A percentile compares a stretch with the other conserved stretches of the same genome.
Evolutionary conservation across 2,797 vertebrate genomes (phyloP).

Genomic region (Periparus ater): DNA sequence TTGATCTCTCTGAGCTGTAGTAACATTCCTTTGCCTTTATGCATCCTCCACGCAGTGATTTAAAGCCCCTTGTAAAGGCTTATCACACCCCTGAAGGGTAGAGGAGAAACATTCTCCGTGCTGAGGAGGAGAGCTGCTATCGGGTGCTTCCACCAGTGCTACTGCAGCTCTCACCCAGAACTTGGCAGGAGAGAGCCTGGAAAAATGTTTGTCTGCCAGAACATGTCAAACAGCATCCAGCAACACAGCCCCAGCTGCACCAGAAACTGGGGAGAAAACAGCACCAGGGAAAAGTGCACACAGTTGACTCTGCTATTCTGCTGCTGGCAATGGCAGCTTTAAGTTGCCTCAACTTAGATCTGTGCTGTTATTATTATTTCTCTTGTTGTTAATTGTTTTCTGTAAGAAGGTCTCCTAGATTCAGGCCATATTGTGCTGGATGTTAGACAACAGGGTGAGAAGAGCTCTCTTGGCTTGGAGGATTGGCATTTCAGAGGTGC

Average conservation of each 20-base stretch:
- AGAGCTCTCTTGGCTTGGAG: not conserved
- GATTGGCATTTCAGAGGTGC: not conserved
- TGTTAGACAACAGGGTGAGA: not conserved
- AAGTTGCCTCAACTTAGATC: not conserved
- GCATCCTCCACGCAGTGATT: not conserved
- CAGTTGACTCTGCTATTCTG: not conserved
- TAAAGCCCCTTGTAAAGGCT: not conserved
- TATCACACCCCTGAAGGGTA: not conserved
- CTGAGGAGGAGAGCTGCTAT: not conserved
- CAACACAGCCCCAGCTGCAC: not conserved
- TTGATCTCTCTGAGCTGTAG: not conserved
- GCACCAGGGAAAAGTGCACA: not conserved
- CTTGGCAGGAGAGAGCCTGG: not conserved
- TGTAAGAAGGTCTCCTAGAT: not conserved
- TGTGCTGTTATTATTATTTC: rapidly evolving
- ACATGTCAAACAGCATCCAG: not conserved
- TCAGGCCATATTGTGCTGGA: not conserved
- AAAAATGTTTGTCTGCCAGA: not conserved
- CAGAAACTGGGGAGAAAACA: not conserved
- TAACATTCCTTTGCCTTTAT: not conserved
- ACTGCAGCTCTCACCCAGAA: not conserved
- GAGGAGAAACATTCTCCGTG: not conserved
- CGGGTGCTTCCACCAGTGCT: not conserved
- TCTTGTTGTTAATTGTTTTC: not conserved
- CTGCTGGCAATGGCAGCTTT: not conserved